A percentile compares a stretch with the other conserved stretches of the same genome.
These are phyloP conservation scores for Alligator mississippiensis DNA, from an alignment of 2,113 vertebrate genomes.

Conservation along the genomic window DNA sequence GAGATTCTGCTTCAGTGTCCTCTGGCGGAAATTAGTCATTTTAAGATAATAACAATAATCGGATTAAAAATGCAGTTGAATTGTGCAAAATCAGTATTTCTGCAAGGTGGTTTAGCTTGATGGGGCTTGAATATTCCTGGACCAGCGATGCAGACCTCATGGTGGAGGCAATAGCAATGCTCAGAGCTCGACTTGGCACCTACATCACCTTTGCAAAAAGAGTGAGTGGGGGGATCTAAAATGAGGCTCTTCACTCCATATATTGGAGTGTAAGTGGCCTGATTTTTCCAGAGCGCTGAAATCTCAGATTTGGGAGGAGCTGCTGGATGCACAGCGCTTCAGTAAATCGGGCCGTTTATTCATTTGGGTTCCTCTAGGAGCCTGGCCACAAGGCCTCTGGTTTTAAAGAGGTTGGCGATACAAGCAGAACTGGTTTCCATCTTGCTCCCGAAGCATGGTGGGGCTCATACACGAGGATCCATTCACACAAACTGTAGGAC, in stretches of 20 bases:
- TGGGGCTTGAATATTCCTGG: neutral
- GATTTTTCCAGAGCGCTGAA: neutral
- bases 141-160: rapidly evolving
- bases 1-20: rapidly evolving
- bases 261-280: rapidly evolving
- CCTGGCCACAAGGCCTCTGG: rapidly evolving
- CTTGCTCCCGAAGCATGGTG: neutral
- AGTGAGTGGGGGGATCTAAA: neutral
- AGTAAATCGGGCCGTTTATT: neutral
- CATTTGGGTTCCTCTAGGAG: neutral
- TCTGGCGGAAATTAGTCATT: rapidly evolving
- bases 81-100: neutral
- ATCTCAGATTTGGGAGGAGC: neutral
- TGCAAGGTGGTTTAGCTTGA: neutral
- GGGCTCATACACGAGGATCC: neutral
- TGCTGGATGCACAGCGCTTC: rapidly evolving
- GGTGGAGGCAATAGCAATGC: neutral
- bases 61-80: rapidly evolving
- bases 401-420: neutral
- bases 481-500: neutral
- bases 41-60: neutral
- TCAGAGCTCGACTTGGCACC: neutral
- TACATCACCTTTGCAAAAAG: neutral
- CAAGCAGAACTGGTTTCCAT: neutral
- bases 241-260: neutral